Evolutionary conservation across 2,888 invertebrate genomes (phyloP).

Genomic region (Xestoiulus laeticollis): DNA sequence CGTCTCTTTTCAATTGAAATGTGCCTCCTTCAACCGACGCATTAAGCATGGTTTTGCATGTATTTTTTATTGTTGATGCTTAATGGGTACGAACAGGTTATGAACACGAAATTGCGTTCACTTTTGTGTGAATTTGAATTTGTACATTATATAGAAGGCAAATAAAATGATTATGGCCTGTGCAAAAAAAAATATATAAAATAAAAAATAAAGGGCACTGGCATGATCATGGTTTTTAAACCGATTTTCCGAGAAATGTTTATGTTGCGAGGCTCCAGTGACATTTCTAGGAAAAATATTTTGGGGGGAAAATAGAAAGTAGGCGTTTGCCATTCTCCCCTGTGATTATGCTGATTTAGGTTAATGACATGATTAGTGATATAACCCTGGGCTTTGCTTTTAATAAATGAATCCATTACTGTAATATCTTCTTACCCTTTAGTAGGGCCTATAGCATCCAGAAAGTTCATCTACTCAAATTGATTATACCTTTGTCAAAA

Average conservation of each 20-base stretch:
- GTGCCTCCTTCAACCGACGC: neutral
- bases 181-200: neutral
- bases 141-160: neutral
- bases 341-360: neutral
- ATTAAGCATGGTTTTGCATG: conserved; percentile 19
- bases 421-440: neutral
- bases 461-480: too few relatives aligned
- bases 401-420: neutral
- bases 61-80: neutral
- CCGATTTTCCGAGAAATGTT: neutral
- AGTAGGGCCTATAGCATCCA: too few relatives aligned
- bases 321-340: neutral
- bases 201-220: neutral
- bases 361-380: conserved; percentile 41
- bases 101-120: neutral
- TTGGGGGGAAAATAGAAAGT: neutral
- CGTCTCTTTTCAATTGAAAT: too few relatives aligned
- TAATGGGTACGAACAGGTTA: neutral
- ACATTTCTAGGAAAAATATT: neutral
- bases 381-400: neutral
- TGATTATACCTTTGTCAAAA: neutral
- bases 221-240: conserved; percentile 14
- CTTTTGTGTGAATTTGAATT: conserved; percentile 29
- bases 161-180: neutral
- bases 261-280: conserved; percentile 19